These are phyloP conservation scores for Gastracanthus pulcherrimus DNA, from an alignment of 2,888 invertebrate species.

Conservation along the genomic window DNA sequence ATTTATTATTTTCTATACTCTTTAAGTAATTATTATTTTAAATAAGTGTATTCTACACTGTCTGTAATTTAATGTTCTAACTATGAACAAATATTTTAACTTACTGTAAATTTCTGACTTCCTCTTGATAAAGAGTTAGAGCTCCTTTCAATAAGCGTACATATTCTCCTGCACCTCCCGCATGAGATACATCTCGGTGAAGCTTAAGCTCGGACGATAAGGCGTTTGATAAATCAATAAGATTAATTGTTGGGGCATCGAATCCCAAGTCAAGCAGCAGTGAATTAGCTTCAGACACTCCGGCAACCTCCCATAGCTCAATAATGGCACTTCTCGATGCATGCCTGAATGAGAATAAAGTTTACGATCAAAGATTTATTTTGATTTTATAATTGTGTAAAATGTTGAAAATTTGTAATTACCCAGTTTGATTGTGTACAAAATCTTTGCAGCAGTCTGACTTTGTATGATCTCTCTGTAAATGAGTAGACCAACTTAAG, in stretches of 20 bases:
- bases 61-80: too few relatives aligned
- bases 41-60: background rate
- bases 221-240: constrained; percentile 83
- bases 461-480: constrained; percentile 55
- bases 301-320: constrained; percentile 87
- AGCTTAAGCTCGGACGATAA: constrained; percentile 84
- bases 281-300: constrained; percentile 82
- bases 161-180: constrained; percentile 74
- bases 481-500: constrained; percentile 62
- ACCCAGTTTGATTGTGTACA: constrained; percentile 61
- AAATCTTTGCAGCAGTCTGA: constrained; percentile 64
- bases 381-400: background rate
- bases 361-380: background rate
- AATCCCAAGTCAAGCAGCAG: constrained; percentile 86
- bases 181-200: constrained; percentile 75
- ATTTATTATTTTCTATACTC: background rate
- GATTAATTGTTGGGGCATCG: constrained; percentile 79
- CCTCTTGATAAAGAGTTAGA: constrained; percentile 83
- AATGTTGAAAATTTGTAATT: constrained; percentile 15
- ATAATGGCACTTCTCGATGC: constrained; percentile 77
- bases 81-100: background rate
- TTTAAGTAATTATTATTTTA: background rate
- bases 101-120: constrained; percentile 81
- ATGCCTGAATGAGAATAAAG: constrained; percentile 52
- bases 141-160: constrained; percentile 82